phyloP scores from a whole-genome alignment of 2,113 vertebrate genomes.

The Carlito syrichta region DNA sequence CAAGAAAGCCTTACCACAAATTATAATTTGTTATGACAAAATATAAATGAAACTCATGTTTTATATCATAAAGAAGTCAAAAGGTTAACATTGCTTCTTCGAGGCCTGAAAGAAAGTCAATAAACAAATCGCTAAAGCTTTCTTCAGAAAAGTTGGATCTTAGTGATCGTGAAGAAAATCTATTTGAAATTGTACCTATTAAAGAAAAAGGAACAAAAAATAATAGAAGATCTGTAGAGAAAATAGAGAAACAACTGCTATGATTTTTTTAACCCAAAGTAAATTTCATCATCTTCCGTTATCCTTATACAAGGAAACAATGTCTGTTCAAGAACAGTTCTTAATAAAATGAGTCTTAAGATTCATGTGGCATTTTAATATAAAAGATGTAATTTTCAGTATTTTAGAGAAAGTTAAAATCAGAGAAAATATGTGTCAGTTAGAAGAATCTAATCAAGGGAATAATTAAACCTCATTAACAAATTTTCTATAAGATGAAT shows the following conservation, averaged over 20 bases:
- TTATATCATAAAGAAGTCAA: conserved; percentile 42
- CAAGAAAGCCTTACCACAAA: background rate
- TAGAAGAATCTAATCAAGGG: background rate
- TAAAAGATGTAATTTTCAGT: background rate
- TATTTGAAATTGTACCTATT: conserved; percentile 60
- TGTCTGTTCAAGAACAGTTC: background rate
- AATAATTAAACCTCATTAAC: background rate
- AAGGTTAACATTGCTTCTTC: conserved; percentile 68
- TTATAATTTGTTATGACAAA: conserved; percentile 53
- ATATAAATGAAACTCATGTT: conserved; percentile 62
- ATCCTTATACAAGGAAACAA: background rate
- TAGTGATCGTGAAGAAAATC: conserved; percentile 41
- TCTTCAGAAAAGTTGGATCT: conserved; percentile 58
- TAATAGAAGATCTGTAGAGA: background rate
- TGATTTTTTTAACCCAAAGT: conserved; percentile 14
- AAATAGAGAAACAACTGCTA: conserved; percentile 54
- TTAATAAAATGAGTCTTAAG: background rate
- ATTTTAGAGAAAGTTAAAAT: background rate
- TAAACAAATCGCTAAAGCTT: conserved; percentile 58
- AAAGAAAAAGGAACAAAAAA: conserved; percentile 58
- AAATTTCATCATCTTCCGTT: conserved; percentile 37
- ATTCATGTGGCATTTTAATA: background rate
- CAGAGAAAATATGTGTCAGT: background rate
- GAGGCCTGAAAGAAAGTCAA: conserved; percentile 64
- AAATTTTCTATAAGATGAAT: background rate